Conservation (phyloP, 2,113 vertebrate species). For the Ameiurus melas region DNA sequence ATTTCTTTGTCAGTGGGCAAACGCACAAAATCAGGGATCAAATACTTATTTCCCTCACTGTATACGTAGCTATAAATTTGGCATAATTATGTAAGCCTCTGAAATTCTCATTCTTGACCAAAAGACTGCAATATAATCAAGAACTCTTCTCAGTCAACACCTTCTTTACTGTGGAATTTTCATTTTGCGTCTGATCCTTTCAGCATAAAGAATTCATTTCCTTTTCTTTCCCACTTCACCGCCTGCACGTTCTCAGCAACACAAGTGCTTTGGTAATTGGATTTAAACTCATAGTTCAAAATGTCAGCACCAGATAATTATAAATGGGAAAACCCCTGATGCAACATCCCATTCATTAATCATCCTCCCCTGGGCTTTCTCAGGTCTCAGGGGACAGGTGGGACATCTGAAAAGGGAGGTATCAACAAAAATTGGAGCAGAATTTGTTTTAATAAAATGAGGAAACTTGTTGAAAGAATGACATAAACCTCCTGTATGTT, state of each 20-base stretch:
- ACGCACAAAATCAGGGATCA: too few relatives aligned
- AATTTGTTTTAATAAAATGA: not conserved
- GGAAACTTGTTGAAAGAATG: not conserved
- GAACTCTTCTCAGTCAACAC: not conserved
- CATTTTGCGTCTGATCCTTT: not conserved
- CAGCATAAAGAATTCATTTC: slow-evolving; percentile 37
- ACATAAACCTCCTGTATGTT: not conserved
- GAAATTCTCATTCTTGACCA: slow-evolving; percentile 37
- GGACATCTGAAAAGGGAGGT: not conserved
- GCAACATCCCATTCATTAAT: slow-evolving; percentile 59
- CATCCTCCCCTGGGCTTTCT: slow-evolving; percentile 33
- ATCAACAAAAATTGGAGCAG: not conserved
- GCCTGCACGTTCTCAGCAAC: slow-evolving; percentile 62
- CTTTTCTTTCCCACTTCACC: slow-evolving; percentile 42
- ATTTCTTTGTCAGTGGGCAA: too few relatives aligned
- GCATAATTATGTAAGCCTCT: slow-evolving; percentile 5
- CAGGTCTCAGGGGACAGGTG: not conserved
- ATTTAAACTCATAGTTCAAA: slow-evolving; percentile 71
- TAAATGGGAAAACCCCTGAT: slow-evolving; percentile 59
- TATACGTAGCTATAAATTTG: not conserved
- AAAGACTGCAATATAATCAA: slow-evolving; percentile 27
- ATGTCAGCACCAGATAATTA: slow-evolving; percentile 69
- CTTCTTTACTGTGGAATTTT: slow-evolving; percentile 3
- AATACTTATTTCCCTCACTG: too few relatives aligned
- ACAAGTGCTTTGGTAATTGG: slow-evolving; percentile 68